A percentile compares a stretch with the other conserved stretches of the same genome.
phyloP scores from a whole-genome alignment of 2,888 invertebrate genomes.

The Napeogenes inachia region DNA sequence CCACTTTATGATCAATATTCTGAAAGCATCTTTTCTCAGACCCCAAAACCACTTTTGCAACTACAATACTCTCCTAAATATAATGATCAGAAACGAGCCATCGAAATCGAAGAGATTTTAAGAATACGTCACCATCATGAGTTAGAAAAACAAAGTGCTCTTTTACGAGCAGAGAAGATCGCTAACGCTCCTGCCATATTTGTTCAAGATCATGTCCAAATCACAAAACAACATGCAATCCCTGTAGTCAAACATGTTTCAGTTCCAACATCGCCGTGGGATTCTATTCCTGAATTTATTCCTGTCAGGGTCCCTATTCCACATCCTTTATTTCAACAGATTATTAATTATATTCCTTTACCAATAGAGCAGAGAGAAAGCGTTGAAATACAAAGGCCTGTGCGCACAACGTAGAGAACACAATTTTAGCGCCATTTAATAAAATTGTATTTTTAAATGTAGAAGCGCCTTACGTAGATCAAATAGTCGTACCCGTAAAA shows the following conservation, averaged over 20 bases:
- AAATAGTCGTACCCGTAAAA: conserved; percentile 39
- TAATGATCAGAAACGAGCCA: conserved; percentile 44
- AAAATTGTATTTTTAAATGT: conserved; percentile 44
- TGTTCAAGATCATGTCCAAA: conserved; percentile 41
- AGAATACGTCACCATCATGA: conserved; percentile 32
- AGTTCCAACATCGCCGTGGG: conserved; percentile 36
- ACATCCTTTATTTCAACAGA: conserved; percentile 42
- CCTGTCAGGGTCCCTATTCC: conserved; percentile 42
- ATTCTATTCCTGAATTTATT: conserved; percentile 46
- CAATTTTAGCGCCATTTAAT: conserved; percentile 34
- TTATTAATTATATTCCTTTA: conserved; percentile 38
- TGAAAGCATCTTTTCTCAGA: background rate
- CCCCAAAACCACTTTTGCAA: conserved; percentile 30
- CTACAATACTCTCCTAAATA: conserved; percentile 49
- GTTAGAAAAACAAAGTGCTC: conserved; percentile 46
- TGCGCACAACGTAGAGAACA: conserved; percentile 39
- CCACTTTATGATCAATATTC: conserved; percentile 15
- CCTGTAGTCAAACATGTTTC: conserved; percentile 39
- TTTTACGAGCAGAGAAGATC: conserved; percentile 44
- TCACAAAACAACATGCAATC: conserved; percentile 39
- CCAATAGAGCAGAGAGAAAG: conserved; percentile 37
- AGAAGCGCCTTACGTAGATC: conserved; percentile 43
- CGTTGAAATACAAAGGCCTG: conserved; percentile 39
- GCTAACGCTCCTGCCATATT: conserved; percentile 41
- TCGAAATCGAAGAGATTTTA: conserved; percentile 46